Percentiles rank a stretch among this genome's conserved stretches.
phyloP scores from a whole-genome alignment of 2,113 vertebrate genomes.

The Pteropus alecto region DNA sequence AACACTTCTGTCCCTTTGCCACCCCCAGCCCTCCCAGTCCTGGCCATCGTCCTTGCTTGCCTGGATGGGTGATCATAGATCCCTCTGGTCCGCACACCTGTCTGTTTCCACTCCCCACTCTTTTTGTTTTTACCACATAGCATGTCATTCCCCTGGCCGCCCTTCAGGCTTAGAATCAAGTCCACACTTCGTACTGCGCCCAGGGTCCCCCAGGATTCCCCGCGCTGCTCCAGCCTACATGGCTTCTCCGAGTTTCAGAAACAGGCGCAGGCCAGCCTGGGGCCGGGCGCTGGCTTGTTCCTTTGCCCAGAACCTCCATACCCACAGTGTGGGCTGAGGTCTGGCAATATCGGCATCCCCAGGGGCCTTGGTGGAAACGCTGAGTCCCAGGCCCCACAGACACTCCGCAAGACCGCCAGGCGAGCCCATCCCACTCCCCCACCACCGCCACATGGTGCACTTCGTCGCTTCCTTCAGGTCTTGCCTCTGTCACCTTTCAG shows the following conservation, averaged over 20 bases:
- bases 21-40: background rate
- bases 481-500: background rate
- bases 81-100: background rate
- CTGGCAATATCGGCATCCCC: accelerated
- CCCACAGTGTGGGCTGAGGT: background rate
- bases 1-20: background rate
- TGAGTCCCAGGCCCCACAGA: background rate
- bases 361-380: background rate
- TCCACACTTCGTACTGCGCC: background rate
- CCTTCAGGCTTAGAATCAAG: background rate
- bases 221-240: background rate
- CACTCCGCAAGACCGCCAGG: background rate
- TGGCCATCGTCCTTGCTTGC: background rate
- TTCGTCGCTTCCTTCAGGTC: background rate
- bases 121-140: background rate
- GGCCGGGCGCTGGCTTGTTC: background rate
- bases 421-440: no score
- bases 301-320: background rate
- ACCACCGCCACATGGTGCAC: accelerated
- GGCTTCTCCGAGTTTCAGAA: background rate
- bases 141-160: background rate
- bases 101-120: accelerated
- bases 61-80: background rate
- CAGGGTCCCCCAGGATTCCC: background rate
- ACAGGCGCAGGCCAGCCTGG: background rate